A percentile compares a stretch with the other conserved stretches of the same genome.
Conservation (phyloP, 2,888 invertebrate species). For the Pemphredon lugubris region DNA sequence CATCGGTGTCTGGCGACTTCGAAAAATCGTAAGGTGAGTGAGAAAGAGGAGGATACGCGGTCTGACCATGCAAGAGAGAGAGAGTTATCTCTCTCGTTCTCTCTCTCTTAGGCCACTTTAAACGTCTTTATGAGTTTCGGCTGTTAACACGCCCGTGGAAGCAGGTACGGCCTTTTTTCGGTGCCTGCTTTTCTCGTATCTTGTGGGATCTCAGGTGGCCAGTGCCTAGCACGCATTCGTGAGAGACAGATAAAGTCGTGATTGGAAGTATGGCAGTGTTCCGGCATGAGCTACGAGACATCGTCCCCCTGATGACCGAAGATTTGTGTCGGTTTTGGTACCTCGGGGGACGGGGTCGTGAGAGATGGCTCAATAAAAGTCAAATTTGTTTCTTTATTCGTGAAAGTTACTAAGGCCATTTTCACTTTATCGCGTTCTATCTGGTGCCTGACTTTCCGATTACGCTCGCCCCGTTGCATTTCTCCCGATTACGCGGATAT, state of each 20-base stretch:
- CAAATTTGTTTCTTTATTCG: slow-evolving; percentile 32
- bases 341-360: slow-evolving; percentile 19
- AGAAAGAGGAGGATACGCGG: slow-evolving; percentile 17
- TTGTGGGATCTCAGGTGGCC: slow-evolving; percentile 74
- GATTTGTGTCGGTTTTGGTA: slow-evolving; percentile 7
- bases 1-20: slow-evolving; percentile 51
- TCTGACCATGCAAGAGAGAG: neutral
- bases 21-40: slow-evolving; percentile 45
- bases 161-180: slow-evolving; percentile 66
- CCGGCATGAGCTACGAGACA: neutral
- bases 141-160: slow-evolving; percentile 77
- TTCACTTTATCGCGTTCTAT: too few species aligned
- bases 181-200: slow-evolving; percentile 62
- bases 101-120: slow-evolving; percentile 71
- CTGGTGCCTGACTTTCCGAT: too few species aligned
- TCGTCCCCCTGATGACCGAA: neutral
- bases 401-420: neutral
- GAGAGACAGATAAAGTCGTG: slow-evolving; percentile 71
- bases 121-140: slow-evolving; percentile 80
- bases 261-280: slow-evolving; percentile 59
- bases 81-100: slow-evolving; percentile 27
- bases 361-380: slow-evolving; percentile 32
- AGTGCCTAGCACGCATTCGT: slow-evolving; percentile 51
- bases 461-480: too few species aligned
- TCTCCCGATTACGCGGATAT: too few species aligned